Evolutionary conservation across 2,113 vertebrate genomes (phyloP), one percentile per base, ranked within the genome.

Genomic region (Hyperopisus bebe): DNA sequence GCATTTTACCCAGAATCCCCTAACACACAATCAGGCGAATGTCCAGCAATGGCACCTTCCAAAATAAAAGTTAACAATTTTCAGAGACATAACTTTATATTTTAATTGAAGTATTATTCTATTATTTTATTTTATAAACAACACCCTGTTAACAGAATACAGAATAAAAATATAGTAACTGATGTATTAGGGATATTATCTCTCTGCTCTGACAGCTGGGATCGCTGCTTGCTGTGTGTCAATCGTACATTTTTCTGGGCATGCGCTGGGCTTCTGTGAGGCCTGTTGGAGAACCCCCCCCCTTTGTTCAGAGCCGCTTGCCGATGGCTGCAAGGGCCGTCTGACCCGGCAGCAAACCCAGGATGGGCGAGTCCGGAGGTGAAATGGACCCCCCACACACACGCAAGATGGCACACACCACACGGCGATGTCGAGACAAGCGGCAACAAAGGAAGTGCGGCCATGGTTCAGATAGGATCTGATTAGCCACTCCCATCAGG

Each of bases 371-470:
- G 58, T 77, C n/a, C 6, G 13, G n/a, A 42, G 44, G 27, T 15
- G 31, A 35, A 51, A 48, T 31, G 17, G 3, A 19, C 1, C 47
- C 66, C 58, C 17, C 51, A n/a, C 48, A 0, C 48, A 11, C 48
- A 2, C 5, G 1, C 50, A 19, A 42, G 27, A 19, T n/a, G 4
- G 11, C 11, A 21, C 3, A 27, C 48, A 5, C 15, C 15, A 24
- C 83, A 15, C 11, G 5, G 27, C n/a, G 4, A 88, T 46, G 5
- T 89, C 35, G 3, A 46, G 13, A 62, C 3, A 19, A 77, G 44
- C 39, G 13, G 3, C 17, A 11, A 96, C 96, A 95, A 96, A 94
- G 93, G 95, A 95, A 95, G 89, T 95, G 94, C 94, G 93, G 91
- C 89, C 92, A 89, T 94, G 93, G 9, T 94, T 94, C 92, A 93